A percentile compares a stretch with the other conserved stretches of the same genome.
Evolutionary conservation across 92 coral and sea anemone species (phyloP).

Genomic region (Heteractis magnifica): DNA sequence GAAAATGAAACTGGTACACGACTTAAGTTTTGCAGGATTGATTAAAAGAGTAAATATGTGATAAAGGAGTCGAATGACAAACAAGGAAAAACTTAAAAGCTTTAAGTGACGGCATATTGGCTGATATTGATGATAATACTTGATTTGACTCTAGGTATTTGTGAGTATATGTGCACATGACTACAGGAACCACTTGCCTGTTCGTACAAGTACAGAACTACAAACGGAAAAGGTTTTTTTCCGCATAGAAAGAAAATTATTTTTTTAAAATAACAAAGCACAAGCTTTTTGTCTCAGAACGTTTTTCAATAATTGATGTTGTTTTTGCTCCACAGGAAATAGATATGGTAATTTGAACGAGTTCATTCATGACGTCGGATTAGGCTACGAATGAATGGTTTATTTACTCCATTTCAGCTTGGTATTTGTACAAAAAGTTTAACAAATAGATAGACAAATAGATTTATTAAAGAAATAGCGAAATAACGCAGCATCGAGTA

Average conservation of each 20-base stretch:
- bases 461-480: background rate
- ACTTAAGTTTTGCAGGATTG: too few relatives aligned
- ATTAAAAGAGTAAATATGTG: background rate
- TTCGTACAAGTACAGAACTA: background rate
- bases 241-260: background rate
- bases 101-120: background rate
- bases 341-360: background rate
- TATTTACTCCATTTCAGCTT: background rate
- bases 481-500: background rate
- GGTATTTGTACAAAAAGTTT: background rate
- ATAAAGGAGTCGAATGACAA: background rate
- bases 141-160: background rate
- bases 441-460: background rate
- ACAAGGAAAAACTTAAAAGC: background rate
- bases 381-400: background rate
- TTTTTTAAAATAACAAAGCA: background rate
- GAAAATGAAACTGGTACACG: too few relatives aligned
- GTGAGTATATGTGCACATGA: background rate
- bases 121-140: background rate
- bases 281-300: background rate
- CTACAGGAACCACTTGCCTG: too few relatives aligned
- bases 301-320: background rate
- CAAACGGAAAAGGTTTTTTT: background rate
- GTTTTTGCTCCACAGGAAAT: constrained; percentile 1
- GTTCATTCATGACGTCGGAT: background rate